A percentile compares a stretch with the other conserved stretches of the same genome.
These are phyloP conservation scores for Plebejus argus DNA, from an alignment of 2,888 invertebrate genomes.

Conservation along the genomic window DNA sequence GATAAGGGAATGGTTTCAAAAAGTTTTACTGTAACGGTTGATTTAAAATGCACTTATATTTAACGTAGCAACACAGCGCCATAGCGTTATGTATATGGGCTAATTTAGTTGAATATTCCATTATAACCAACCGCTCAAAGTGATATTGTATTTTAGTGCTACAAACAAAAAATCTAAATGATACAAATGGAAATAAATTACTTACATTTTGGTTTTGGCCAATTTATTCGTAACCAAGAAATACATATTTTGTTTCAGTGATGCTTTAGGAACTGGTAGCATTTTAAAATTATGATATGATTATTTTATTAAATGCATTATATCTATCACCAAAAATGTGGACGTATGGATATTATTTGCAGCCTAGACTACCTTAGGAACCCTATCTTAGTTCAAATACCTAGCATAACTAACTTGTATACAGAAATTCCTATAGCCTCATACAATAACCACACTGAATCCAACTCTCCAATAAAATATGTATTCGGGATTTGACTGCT, in stretches of 20 bases:
- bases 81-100: constrained; percentile 64
- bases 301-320: constrained; percentile 55
- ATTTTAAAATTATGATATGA: constrained; percentile 27
- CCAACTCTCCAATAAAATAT: constrained; percentile 11
- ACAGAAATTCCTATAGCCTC: constrained; percentile 36
- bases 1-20: not conserved
- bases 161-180: not conserved
- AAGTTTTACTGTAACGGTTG: constrained; percentile 6
- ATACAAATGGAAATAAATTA: not conserved
- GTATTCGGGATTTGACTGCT: constrained; percentile 13
- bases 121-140: constrained; percentile 36
- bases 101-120: constrained; percentile 56
- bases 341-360: constrained; percentile 50
- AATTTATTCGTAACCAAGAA: not conserved
- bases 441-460: constrained; percentile 33
- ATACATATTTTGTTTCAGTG: constrained; percentile 22
- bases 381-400: constrained; percentile 42
- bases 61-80: constrained; percentile 60
- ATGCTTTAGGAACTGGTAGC: constrained; percentile 50
- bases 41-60: constrained; percentile 51
- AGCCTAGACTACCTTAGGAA: constrained; percentile 44
- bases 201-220: not conserved
- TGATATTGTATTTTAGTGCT: not conserved
- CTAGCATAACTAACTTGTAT: constrained; percentile 43
- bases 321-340: constrained; percentile 53